A percentile compares a stretch with the other conserved stretches of the same genome.
Conservation (phyloP, 2,888 invertebrate species). For the Hydrotaea cyrtoneurina region DNA sequence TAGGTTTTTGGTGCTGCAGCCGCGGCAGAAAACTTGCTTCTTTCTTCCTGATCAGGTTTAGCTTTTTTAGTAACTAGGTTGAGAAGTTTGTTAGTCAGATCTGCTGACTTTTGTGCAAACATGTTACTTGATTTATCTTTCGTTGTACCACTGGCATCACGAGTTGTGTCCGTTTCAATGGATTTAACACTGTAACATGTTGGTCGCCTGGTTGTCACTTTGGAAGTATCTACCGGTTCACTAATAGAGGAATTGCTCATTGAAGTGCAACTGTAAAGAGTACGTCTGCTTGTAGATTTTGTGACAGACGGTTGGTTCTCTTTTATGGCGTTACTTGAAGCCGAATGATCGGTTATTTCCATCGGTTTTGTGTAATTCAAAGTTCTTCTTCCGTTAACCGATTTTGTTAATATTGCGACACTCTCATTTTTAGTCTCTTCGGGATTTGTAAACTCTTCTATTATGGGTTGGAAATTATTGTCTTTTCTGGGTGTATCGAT, state of each 20-base stretch:
- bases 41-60: neutral
- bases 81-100: conserved; percentile 5
- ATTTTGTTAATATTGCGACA: neutral
- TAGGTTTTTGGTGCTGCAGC: neutral
- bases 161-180: conserved; percentile 27
- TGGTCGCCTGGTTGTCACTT: conserved; percentile 36
- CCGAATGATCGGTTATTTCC: conserved; percentile 59
- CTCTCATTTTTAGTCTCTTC: neutral
- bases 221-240: neutral
- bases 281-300: conserved; percentile 65
- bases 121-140: neutral
- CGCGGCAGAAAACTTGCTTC: neutral
- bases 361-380: conserved; percentile 66
- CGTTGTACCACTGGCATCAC: neutral
- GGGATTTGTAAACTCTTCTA: conserved; percentile 53
- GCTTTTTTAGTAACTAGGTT: neutral
- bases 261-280: conserved; percentile 59
- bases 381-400: conserved; percentile 57
- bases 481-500: conserved; percentile 35
- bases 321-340: conserved; percentile 37
- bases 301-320: conserved; percentile 1
- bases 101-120: conserved; percentile 2
- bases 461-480: conserved; percentile 49
- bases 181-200: conserved; percentile 52
- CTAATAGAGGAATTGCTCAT: conserved; percentile 63